Evolutionary conservation across 2,797 vertebrate genomes (phyloP).

Genomic region (Chanos chanos): DNA sequence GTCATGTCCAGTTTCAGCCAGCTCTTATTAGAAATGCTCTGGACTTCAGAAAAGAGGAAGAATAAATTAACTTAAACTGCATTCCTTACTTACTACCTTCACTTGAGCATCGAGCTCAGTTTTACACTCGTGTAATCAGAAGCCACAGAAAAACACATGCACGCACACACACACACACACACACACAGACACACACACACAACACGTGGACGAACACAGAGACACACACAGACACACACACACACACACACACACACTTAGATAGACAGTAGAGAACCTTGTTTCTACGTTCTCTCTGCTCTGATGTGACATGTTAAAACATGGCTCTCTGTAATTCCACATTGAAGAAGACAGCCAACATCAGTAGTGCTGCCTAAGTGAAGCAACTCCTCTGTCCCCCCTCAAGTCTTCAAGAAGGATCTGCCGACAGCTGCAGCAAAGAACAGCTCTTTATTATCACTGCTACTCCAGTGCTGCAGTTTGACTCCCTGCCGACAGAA

Average conservation of each 20-base stretch:
- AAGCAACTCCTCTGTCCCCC: slow-evolving; percentile 42
- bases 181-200: slow-evolving; percentile 35
- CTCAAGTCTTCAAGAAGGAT: slow-evolving; percentile 46
- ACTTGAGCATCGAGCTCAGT: not conserved
- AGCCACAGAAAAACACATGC: not conserved
- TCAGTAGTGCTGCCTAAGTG: slow-evolving; percentile 50
- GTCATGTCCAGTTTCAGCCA: too few species aligned
- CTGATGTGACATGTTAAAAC: slow-evolving; percentile 67
- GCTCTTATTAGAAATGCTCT: too few species aligned
- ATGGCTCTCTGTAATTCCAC: slow-evolving; percentile 56
- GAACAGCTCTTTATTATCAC: slow-evolving; percentile 72
- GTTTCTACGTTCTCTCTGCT: slow-evolving; percentile 58
- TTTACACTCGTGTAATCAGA: slow-evolving; percentile 35
- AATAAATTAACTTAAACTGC: too few species aligned
- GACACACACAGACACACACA: slow-evolving; percentile 37
- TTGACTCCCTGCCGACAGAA: slow-evolving; percentile 63
- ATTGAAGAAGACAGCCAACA: slow-evolving; percentile 59
- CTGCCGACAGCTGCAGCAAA: slow-evolving; percentile 61
- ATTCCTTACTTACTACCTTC: slow-evolving; percentile 14
- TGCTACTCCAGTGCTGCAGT: slow-evolving; percentile 55
- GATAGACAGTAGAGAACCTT: slow-evolving; percentile 40
- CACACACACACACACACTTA: slow-evolving; percentile 27
- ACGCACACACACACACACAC: slow-evolving; percentile 23
- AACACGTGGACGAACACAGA: slow-evolving; percentile 37
- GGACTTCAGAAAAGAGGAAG: too few species aligned